phyloP scores from a whole-genome alignment of 2,888 invertebrate species.

The Lycia hirtaria region DNA sequence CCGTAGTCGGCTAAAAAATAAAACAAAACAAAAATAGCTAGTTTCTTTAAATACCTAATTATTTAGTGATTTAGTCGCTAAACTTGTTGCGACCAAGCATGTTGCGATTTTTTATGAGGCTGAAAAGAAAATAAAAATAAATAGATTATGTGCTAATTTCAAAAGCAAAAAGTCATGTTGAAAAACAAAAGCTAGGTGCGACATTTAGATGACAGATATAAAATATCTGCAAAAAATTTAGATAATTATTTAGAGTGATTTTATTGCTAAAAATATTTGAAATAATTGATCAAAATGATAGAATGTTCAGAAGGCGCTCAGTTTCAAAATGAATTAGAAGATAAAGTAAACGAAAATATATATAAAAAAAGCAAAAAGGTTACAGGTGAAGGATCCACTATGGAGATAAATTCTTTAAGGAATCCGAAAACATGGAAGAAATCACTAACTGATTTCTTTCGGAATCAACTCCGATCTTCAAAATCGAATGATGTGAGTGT shows the following conservation, averaged over 20 bases:
- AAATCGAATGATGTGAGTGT: slow-evolving; percentile 80
- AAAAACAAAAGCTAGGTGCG: slow-evolving; percentile 41
- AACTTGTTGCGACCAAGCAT: no score
- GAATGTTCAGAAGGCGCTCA: slow-evolving; percentile 68
- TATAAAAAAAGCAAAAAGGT: slow-evolving; percentile 58
- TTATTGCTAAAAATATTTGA: slow-evolving; percentile 48
- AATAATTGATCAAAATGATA: slow-evolving; percentile 62
- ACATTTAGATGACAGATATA: slow-evolving; percentile 29
- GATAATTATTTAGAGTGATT: slow-evolving; percentile 40
- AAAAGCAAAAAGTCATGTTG: background rate
- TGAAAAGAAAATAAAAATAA: slow-evolving; percentile 5
- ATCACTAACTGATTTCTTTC: slow-evolving; percentile 77
- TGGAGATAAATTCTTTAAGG: slow-evolving; percentile 70
- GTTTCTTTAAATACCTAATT: no score
- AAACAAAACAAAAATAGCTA: no score
- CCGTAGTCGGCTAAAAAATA: no score
- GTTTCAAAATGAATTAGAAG: slow-evolving; percentile 58
- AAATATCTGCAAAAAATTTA: slow-evolving; percentile 12
- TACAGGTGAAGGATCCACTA: slow-evolving; percentile 59
- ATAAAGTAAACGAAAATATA: slow-evolving; percentile 61
- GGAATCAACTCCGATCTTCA: slow-evolving; percentile 72
- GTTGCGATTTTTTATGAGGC: no score
- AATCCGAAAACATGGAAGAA: slow-evolving; percentile 78
- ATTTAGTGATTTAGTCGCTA: no score
- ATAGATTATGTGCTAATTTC: background rate